Evolutionary conservation across 2,888 invertebrate species (phyloP).

Genomic region (Sycophila texana): DNA sequence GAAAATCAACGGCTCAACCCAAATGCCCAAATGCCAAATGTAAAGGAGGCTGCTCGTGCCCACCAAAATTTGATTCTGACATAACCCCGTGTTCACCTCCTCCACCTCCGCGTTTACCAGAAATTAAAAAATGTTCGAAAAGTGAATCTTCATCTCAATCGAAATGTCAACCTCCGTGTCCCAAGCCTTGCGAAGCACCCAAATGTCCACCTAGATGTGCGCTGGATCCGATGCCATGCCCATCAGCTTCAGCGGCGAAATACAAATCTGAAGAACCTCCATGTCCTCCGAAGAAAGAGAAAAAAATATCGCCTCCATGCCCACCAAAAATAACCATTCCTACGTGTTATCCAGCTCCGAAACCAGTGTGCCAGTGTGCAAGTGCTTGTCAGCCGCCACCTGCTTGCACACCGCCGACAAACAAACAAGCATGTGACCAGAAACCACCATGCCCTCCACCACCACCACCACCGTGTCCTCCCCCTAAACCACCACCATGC

Average conservation of each 20-base stretch:
- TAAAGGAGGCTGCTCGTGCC: background rate
- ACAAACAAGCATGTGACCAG: background rate
- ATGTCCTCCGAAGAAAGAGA: background rate
- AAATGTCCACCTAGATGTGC: no score
- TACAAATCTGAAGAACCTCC: background rate
- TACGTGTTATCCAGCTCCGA: background rate
- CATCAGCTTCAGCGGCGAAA: background rate
- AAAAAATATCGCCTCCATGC: background rate
- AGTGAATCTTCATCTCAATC: no score
- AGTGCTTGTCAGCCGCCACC: no score
- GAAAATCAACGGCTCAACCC: background rate
- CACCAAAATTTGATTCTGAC: background rate
- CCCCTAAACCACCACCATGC: conserved; percentile 46
- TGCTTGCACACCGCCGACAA: background rate
- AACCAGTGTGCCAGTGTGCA: background rate
- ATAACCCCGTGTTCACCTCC: background rate
- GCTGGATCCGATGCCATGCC: no score
- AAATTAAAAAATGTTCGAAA: background rate
- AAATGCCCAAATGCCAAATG: conserved; percentile 11
- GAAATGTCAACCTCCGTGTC: background rate
- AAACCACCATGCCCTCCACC: conserved; percentile 51
- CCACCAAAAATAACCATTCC: background rate
- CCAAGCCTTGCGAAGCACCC: background rate
- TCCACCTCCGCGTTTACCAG: background rate
- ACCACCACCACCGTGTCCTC: conserved; percentile 47